These are phyloP conservation scores for Zelostemma sp. DNA, from an alignment of 1,140 invertebrate genomes.

Conservation along the genomic window DNA sequence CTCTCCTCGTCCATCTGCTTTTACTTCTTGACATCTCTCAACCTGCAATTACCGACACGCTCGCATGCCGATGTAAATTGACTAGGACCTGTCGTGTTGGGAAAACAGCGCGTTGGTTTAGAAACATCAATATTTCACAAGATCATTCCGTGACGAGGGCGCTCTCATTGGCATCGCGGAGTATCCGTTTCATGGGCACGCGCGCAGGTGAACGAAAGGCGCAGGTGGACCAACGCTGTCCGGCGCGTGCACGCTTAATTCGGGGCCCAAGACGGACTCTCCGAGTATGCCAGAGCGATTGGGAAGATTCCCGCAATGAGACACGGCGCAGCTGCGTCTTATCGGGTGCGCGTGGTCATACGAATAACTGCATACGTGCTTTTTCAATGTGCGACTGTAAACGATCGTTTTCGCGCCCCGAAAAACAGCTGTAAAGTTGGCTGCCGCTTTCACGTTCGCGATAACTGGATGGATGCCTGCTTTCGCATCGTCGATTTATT, in stretches of 20 bases:
- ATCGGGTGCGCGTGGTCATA: constrained; percentile 36
- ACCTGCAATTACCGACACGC: constrained; percentile 40
- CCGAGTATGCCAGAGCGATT: constrained; percentile 45
- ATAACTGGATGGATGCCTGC: constrained; percentile 15
- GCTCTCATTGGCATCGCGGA: no score
- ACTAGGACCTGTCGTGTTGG: not conserved
- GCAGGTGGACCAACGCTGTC: constrained; percentile 63
- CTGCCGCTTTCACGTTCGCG: constrained; percentile 29
- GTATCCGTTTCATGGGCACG: constrained; percentile 43
- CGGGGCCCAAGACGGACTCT: constrained; percentile 33
- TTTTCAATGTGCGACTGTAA: constrained; percentile 38
- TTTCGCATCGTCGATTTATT: not conserved
- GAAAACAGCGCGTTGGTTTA: not conserved
- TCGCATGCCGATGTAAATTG: not conserved
- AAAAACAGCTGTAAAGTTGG: constrained; percentile 38
- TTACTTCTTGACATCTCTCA: constrained; percentile 30
- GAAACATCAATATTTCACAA: constrained; percentile 3
- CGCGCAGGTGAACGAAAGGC: constrained; percentile 61
- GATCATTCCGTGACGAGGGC: constrained; percentile 1
- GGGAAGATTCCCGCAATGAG: constrained; percentile 49
- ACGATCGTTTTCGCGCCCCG: constrained; percentile 38
- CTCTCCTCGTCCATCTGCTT: constrained; percentile 29
- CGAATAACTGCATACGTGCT: constrained; percentile 20
- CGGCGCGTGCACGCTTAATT: constrained; percentile 25
- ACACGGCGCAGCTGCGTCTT: constrained; percentile 58